phyloP scores from a whole-genome alignment of 2,888 invertebrate genomes.

The Machimus rusticus region DNA sequence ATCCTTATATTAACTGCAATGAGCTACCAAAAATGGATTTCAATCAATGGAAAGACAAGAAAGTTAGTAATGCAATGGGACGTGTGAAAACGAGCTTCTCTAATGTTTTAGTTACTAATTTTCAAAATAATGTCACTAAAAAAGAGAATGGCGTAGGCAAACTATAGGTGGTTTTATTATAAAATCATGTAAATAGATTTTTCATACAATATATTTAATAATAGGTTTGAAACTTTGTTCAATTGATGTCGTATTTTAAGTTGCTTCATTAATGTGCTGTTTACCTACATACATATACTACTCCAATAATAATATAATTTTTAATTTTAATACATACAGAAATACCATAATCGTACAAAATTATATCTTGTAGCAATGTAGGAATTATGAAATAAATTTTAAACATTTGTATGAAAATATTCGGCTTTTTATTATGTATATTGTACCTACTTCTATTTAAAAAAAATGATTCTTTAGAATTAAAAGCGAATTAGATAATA shows the following conservation, averaged over 20 bases:
- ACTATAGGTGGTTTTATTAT: neutral
- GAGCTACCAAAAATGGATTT: slow-evolving; percentile 69
- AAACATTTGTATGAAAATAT: neutral
- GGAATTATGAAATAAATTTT: neutral
- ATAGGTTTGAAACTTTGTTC: neutral
- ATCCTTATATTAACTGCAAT: slow-evolving; percentile 71
- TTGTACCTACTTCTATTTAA: too few relatives aligned
- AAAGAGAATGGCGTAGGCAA: neutral
- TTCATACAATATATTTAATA: neutral
- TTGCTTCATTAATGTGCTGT: neutral
- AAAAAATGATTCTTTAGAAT: too few relatives aligned
- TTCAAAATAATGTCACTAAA: neutral
- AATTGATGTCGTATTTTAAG: neutral
- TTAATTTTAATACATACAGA: neutral
- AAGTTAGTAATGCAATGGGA: neutral
- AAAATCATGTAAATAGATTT: neutral
- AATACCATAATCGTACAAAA: neutral
- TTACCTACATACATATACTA: too few relatives aligned
- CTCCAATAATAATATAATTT: neutral
- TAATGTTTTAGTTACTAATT: neutral
- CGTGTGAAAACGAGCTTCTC: neutral
- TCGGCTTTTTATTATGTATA: neutral
- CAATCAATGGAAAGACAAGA: slow-evolving; percentile 66
- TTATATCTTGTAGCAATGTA: neutral
- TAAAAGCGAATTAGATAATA: too few relatives aligned